Evolutionary conservation across 2,797 vertebrate genomes (phyloP).

Genomic region (Nyctalus aviator): DNA sequence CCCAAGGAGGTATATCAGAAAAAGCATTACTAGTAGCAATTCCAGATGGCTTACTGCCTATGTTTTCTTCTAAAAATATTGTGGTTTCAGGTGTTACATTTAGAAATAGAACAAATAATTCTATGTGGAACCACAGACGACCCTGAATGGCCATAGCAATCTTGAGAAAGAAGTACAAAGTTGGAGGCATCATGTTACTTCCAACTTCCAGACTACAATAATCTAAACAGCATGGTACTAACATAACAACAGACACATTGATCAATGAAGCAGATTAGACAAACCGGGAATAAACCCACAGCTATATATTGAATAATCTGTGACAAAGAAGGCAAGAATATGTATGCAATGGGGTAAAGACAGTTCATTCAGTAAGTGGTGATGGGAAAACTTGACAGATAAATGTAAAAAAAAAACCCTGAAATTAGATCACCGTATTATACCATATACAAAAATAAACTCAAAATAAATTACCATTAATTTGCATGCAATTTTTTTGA

Average conservation of each 20-base stretch:
- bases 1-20: not conserved
- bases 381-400: not conserved
- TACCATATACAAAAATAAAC: not conserved
- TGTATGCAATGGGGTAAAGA: not conserved
- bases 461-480: not conserved
- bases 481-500: not conserved
- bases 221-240: not conserved
- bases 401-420: not conserved
- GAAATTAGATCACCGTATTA: not conserved
- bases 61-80: not conserved
- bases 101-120: not conserved
- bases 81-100: not conserved
- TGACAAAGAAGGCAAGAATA: not conserved
- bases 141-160: not conserved
- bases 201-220: not conserved
- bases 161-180: not conserved
- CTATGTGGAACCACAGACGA: not conserved
- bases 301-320: not conserved
- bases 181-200: not conserved
- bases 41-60: not conserved
- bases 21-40: not conserved
- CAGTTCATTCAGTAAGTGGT: not conserved
- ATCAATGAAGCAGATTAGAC: not conserved
- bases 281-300: not conserved
- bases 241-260: not conserved